Conservation (phyloP, 2,797 vertebrate genomes). For the Dendrocincla tyrannina region DNA sequence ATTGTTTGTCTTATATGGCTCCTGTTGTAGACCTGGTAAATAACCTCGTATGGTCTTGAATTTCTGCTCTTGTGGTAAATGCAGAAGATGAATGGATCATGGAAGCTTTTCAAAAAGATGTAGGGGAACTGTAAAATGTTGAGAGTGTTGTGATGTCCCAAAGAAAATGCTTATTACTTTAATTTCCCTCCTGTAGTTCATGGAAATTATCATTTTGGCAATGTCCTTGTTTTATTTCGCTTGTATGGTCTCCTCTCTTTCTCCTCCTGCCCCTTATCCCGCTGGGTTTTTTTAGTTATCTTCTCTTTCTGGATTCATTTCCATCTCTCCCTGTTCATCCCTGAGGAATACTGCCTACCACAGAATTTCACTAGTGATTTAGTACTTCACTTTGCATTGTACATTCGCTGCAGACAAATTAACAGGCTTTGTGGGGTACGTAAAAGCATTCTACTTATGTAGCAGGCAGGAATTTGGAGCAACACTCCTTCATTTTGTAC, state of each 20-base stretch:
- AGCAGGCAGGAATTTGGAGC: constrained; percentile 10
- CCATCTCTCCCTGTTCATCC: background rate
- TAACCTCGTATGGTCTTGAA: background rate
- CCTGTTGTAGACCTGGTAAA: background rate
- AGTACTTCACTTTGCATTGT: background rate
- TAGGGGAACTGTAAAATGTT: background rate
- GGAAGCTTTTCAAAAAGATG: background rate
- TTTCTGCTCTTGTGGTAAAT: background rate
- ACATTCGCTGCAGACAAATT: constrained; percentile 23
- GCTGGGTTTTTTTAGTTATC: background rate
- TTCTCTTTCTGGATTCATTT: background rate
- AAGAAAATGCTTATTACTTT: background rate
- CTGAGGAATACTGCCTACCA: background rate
- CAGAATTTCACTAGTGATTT: background rate
- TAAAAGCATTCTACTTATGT: constrained; percentile 9
- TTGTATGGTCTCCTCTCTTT: background rate
- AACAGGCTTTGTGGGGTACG: constrained; percentile 20
- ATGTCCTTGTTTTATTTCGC: background rate
- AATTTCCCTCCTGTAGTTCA: background rate
- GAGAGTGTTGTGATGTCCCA: background rate
- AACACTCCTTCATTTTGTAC: constrained; percentile 23
- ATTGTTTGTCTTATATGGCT: background rate
- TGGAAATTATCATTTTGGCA: background rate
- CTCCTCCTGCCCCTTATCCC: background rate
- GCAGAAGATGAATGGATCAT: background rate